Evolutionary conservation across 2,888 invertebrate genomes (phyloP), one percentile per base, ranked within the genome.

Genomic region (Fabriciana adippe): DNA sequence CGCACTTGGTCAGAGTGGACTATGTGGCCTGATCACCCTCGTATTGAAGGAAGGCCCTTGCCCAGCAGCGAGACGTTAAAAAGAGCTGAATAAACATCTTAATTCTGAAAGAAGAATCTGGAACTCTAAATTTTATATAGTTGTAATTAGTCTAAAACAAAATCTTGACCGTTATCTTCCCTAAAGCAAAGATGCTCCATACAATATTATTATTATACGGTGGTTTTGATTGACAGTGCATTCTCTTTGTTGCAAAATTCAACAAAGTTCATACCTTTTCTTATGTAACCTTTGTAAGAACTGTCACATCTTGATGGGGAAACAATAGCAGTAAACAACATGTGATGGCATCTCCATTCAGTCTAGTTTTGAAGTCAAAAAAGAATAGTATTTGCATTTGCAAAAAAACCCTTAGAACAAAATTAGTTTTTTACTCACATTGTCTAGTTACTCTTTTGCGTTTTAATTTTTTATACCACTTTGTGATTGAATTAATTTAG

Each of bases 261-360:
- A 72, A 74, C 73, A 73, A 67, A 73, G 78, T 76, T 77, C 78
- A 76, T 73, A 75, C 59, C 62, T 63, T 66, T 68, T 59, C 66
- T 62, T 61, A 53, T 54, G 16, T 56, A 50, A 55, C 53, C 63
- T 63, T 51, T 61, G 64, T 65, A 13, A 41, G 6, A 21, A 21
- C 67, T 71, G 77, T 73, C 76, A 76, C 68, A 68, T 72, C 73
- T 71, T 74, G 75, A 77, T 70, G 68, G 14, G 72, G 72, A 77
- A 72, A 77, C 76, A 77, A 77, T 64, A 66, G 48, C 2, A 6
- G 57, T 31, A 61, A 61, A 61, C 60, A 50, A 61, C 65, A 60
- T 70, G 73, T 75, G 73, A 73, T 69, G 65, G 55, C 66, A 68
- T 68, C 64, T 69, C 69, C 66, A 67, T 74, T 68, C 65, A 67